Evolutionary conservation across 1,140 invertebrate species (phyloP).

Genomic region (Lasaia peninsularis): DNA sequence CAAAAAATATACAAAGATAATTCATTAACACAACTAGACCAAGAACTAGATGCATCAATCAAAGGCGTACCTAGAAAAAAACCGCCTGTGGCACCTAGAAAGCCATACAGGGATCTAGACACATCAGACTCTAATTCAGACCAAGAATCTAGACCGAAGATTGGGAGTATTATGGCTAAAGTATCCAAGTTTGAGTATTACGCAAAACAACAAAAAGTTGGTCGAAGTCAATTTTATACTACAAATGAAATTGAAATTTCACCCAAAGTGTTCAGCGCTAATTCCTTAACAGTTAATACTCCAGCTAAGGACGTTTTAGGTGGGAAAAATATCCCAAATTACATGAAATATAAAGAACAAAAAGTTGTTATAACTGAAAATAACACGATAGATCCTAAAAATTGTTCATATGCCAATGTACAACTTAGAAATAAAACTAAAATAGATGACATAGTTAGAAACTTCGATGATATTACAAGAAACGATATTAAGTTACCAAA

Average conservation of each 20-base stretch:
- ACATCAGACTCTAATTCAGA: slow-evolving; percentile 58
- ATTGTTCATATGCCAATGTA: slow-evolving; percentile 67
- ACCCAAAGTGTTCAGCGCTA: slow-evolving; percentile 87
- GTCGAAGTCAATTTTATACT: slow-evolving; percentile 55
- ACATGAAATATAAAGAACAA: slow-evolving; percentile 65
- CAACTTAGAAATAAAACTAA: slow-evolving; percentile 60
- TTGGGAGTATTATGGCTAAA: slow-evolving; percentile 78
- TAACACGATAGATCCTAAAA: slow-evolving; percentile 55
- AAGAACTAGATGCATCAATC: slow-evolving; percentile 67
- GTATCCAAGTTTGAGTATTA: slow-evolving; percentile 81
- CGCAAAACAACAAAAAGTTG: slow-evolving; percentile 75
- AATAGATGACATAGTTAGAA: slow-evolving; percentile 68
- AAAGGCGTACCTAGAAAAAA: slow-evolving; percentile 69
- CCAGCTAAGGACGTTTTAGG: slow-evolving; percentile 88
- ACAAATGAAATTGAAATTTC: slow-evolving; percentile 75
- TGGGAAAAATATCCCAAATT: slow-evolving; percentile 77
- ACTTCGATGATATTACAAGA: slow-evolving; percentile 52
- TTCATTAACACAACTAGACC: slow-evolving; percentile 54
- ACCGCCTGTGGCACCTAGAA: slow-evolving; percentile 65
- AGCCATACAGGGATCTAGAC: slow-evolving; percentile 62
- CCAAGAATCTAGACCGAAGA: slow-evolving; percentile 57
- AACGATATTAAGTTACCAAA: slow-evolving; percentile 47
- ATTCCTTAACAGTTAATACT: slow-evolving; percentile 86
- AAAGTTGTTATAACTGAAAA: slow-evolving; percentile 62
- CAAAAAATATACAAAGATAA: slow-evolving; percentile 62